These are phyloP conservation scores for Oscheius myriophilus DNA, from an alignment of 2,888 invertebrate species.

Conservation along the genomic window DNA sequence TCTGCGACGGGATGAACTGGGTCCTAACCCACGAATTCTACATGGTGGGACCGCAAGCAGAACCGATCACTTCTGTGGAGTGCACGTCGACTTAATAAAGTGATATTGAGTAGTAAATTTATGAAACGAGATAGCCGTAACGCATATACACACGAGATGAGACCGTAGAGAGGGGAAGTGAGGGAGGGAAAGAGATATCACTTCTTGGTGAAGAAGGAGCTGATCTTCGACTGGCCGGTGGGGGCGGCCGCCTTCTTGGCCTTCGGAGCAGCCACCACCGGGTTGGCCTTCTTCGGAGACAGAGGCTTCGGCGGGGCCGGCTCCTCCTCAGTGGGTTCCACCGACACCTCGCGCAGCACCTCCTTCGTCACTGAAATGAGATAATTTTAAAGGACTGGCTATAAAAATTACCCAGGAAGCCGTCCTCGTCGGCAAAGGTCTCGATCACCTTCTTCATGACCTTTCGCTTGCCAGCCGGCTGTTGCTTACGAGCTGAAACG, in stretches of 20 bases:
- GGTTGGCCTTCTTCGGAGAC: conserved; percentile 15
- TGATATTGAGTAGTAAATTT: neutral
- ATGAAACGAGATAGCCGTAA: neutral
- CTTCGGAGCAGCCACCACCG: neutral
- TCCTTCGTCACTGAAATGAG: conserved; percentile 20
- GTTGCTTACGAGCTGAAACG: conserved; percentile 19
- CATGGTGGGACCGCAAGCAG: no score
- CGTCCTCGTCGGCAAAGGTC: conserved; percentile 26
- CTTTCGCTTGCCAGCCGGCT: conserved; percentile 16
- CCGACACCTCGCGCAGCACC: conserved; percentile 19
- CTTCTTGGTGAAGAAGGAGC: conserved; percentile 31
- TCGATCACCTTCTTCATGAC: conserved; percentile 5
- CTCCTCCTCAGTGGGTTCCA: conserved; percentile 20
- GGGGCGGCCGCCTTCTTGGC: conserved; percentile 26
- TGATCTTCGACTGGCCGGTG: conserved; percentile 29
- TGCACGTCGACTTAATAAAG: conserved; percentile 6
- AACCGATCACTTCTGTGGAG: conserved; percentile 15
- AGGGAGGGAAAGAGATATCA: neutral
- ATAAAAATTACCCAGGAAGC: conserved; percentile 12
- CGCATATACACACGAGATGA: neutral
- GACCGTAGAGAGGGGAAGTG: neutral
- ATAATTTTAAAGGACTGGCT: neutral
- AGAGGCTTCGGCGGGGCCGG: conserved; percentile 5
- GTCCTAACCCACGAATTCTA: conserved; percentile 1
- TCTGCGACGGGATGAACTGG: conserved; percentile 16